Evolutionary conservation across 2,113 vertebrate genomes (phyloP).

Genomic region (Heterochromis multidens): DNA sequence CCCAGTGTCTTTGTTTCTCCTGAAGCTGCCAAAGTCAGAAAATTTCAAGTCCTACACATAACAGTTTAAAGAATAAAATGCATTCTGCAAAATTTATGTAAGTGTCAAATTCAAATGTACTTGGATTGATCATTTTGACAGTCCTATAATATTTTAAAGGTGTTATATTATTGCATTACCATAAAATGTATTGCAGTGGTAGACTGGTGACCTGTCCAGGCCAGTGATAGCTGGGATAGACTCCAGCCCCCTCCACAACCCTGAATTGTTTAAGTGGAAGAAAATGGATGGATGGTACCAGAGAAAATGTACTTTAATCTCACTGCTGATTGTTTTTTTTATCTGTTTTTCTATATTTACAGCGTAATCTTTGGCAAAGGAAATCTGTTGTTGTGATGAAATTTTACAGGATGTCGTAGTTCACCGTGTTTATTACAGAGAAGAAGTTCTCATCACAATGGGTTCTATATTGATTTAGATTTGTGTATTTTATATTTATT

Average conservation of each 20-base stretch:
- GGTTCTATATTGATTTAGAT: constrained; percentile 18
- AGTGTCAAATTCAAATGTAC: not conserved
- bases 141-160: not conserved
- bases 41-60: not conserved
- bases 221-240: too few species aligned
- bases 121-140: not conserved
- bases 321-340: not conserved
- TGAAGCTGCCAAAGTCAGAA: not conserved
- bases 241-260: not conserved
- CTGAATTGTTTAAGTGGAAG: not conserved
- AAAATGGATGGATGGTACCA: not conserved
- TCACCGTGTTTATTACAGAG: not conserved
- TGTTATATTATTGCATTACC: not conserved
- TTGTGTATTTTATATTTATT: constrained; percentile 8
- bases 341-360: constrained; percentile 17
- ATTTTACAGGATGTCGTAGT: constrained; percentile 25
- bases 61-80: not conserved
- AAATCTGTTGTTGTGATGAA: not conserved
- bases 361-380: not conserved
- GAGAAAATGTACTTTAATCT: not conserved
- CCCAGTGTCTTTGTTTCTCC: too few species aligned
- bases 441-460: constrained; percentile 21
- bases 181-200: not conserved
- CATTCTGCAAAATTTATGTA: not conserved
- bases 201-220: too few species aligned